Evolutionary conservation across 2,888 invertebrate genomes (phyloP).

Genomic region (Belgica antarctica): DNA sequence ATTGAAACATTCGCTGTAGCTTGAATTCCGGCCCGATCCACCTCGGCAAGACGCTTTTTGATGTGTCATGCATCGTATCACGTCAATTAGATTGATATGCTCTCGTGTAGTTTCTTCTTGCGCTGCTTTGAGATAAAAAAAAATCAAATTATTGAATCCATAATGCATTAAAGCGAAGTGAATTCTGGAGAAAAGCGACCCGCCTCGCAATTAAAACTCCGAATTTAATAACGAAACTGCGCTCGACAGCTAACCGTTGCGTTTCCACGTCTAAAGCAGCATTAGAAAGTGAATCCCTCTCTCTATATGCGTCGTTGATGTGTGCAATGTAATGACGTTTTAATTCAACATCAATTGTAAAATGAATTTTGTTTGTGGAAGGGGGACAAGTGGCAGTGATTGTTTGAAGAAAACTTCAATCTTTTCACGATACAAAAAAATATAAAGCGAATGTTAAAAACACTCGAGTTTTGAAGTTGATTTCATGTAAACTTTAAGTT

Average conservation of each 20-base stretch:
- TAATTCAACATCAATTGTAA: conserved; percentile 1
- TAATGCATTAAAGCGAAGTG: neutral
- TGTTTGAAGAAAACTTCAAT: no score
- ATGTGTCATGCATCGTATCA: conserved; percentile 41
- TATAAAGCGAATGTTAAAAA: no score
- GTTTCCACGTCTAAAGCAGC: neutral
- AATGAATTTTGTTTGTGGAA: neutral
- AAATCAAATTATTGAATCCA: conserved; percentile 10
- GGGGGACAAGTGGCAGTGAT: no score
- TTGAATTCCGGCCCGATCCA: no score
- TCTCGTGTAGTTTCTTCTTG: conserved; percentile 15
- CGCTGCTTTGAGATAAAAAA: neutral
- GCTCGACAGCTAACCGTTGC: conserved; percentile 23
- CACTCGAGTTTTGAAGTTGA: no score
- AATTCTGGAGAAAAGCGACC: neutral
- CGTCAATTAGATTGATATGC: conserved; percentile 21
- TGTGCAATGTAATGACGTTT: conserved; percentile 26
- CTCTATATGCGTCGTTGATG: neutral
- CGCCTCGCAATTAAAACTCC: conserved; percentile 6
- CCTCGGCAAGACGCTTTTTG: conserved; percentile 22
- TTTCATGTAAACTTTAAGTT: conserved; percentile 4
- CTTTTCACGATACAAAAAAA: no score
- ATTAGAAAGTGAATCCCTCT: conserved; percentile 30
- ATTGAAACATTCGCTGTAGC: conserved; percentile 6
- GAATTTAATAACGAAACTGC: conserved; percentile 4